Base-by-base conservation (phyloP, 2,888 invertebrate genomes). In the Chelonus formosanus region DNA sequence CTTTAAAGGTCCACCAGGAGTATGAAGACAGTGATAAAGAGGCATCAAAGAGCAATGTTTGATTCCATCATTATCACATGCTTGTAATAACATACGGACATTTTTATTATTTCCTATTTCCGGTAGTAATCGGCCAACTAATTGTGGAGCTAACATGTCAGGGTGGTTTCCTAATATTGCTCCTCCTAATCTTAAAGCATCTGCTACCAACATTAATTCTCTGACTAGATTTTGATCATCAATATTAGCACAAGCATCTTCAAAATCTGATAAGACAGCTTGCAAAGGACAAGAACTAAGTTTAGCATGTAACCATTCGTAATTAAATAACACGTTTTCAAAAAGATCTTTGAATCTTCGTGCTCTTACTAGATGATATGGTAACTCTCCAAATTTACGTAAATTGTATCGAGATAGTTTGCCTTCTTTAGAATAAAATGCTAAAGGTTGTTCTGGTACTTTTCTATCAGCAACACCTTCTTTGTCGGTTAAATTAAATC, bases 1-100 rank as follows among this genome's bases (percentile, higher is more conserved):
- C 87, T 98, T 98, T 4, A 98, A 85, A 0, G 98, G 98, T 2
- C 98, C 98, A 53, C 98, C 98, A n/a, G 98, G 98, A 1, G 98
- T 98, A 81, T 98, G 98, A 70, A 98, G 86, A 77, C 97, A 98
- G 82, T 98, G 98, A 84, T 97, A 97, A 0, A 95, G 89, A 0
- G 98, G 98, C 73, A 97, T 87, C 59, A 98, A 84, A 0, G 97
- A 93, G 76, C 97, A 97, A 78, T 97, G 92, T 56, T 90, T 89
- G 43, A 94, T 92, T 0, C 98, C 98, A 78, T 93, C 92, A 31
- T 89, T 88, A 81, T 98, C 97, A 80, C 98, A 98, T 75, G 97
- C 97, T 64, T 92, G 89, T 52, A 99, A 86, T 61, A 99, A 86
- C 84, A 92, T 92, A 74, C 95, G 90, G 7, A 98, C 95, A 76